Evolutionary conservation across 1,140 invertebrate species (phyloP).

Genomic region (Papilio polyxenes): DNA sequence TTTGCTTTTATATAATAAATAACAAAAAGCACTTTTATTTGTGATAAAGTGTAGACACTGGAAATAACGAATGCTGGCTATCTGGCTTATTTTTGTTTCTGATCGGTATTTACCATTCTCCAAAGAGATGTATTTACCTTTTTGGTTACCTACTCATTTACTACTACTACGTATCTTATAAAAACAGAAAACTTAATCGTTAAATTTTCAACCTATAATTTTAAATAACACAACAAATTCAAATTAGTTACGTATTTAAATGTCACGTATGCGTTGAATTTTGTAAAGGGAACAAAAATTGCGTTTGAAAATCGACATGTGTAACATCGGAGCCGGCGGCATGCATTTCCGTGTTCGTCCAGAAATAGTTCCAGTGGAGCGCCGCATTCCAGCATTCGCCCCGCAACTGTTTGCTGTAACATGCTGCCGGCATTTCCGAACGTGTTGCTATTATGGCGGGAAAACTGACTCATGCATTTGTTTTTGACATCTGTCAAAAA

Average conservation of each 20-base stretch:
- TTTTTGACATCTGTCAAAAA: slow-evolving; percentile 4
- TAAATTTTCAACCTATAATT: no score
- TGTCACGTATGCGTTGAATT: slow-evolving; percentile 37
- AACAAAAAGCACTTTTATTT: slow-evolving; percentile 11
- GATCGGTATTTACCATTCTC: no score
- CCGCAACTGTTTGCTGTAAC: slow-evolving; percentile 50
- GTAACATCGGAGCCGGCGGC: slow-evolving; percentile 42
- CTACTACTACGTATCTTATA: no score
- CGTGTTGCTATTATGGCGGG: slow-evolving; percentile 4
- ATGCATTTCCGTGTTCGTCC: slow-evolving; percentile 64
- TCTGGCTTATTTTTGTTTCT: no score
- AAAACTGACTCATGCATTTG: slow-evolving; percentile 24
- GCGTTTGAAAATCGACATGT: slow-evolving; percentile 42
- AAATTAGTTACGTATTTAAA: background rate
- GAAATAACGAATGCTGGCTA: background rate
- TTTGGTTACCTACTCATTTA: no score
- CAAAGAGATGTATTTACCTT: no score
- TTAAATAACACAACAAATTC: no score
- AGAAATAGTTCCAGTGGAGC: slow-evolving; percentile 59
- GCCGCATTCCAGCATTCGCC: slow-evolving; percentile 55
- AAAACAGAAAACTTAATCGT: no score
- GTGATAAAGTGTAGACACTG: background rate
- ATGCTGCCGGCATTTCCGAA: slow-evolving; percentile 51
- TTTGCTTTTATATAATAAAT: background rate
- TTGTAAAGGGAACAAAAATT: slow-evolving; percentile 48